Base-by-base conservation (phyloP, 2,113 vertebrate genomes). In the Campylomormyrus numenius region DNA sequence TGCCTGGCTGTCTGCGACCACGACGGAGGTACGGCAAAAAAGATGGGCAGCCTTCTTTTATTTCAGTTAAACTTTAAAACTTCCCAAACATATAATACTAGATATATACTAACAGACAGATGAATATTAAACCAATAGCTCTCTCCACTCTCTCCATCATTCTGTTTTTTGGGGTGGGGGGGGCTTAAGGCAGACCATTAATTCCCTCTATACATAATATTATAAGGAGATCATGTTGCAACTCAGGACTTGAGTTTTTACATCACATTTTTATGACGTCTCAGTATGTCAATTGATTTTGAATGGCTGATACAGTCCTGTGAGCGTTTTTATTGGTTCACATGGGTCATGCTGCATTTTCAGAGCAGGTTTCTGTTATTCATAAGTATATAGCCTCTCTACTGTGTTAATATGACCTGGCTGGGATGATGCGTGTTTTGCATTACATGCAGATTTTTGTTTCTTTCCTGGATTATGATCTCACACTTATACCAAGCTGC, bases 281-380 rank as follows among this genome's bases (percentile, higher is more conserved):
- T 90, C 62, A 35, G 27, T 74, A 80, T 88, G 49, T 62, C 77
- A 58, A 31, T 56, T 84, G 49, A 84, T 83, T 89, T 39, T 13
- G 49, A 52, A 89, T 45, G 70, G 49, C 80, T 84, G 52, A 85
- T 17, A 58, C 45, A 48, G 62, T 50, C 66, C 62, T 24, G 3
- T 27, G 24, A 17, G 17, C 35, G 5, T 83, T 89, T 80, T 77
- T 27, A 89, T 80, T 50, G 66, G 46, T 80, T 83, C 70, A 52
- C 88, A 83, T 49, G 49, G 88, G n/a, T 50, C 17, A 35, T 7
- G n/a, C 13, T 19, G 31, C 13, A 19, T 74, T 88, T 58, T 39
- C 35, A 35, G 52, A 88, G 19, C 86, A 87, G 49, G 17, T 87
- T 87, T 87, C 27, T 53, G 21, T 53, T 53, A 35, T 87, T 87